These are phyloP conservation scores for Cybosia mesomella DNA, from an alignment of 2,888 invertebrate species.

Conservation along the genomic window DNA sequence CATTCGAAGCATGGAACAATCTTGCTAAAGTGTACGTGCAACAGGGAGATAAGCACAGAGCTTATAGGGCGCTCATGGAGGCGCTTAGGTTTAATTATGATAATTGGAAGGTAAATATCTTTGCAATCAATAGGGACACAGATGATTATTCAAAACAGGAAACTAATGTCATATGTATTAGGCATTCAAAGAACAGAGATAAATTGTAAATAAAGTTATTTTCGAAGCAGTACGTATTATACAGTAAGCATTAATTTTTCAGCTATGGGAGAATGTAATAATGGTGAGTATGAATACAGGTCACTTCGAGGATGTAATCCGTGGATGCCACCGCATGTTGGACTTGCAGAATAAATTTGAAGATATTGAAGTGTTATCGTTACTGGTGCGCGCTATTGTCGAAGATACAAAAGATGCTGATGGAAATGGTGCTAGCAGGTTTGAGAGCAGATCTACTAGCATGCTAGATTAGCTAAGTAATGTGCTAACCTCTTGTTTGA, in stretches of 20 bases:
- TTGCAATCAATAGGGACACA: not conserved
- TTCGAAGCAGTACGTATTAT: not conserved
- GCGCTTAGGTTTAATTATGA: constrained; percentile 97
- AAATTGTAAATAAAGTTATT: too few relatives aligned
- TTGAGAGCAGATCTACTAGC: constrained; percentile 2
- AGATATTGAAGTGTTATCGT: constrained; percentile 91
- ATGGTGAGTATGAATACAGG: constrained; percentile 95
- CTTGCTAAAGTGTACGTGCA: constrained; percentile 97
- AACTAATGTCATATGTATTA: too few relatives aligned
- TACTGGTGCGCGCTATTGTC: constrained; percentile 90
- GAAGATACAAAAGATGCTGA: constrained; percentile 89
- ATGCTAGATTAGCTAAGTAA: not conserved
- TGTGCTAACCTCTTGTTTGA: too few relatives aligned
- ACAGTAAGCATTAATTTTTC: constrained; percentile 5
- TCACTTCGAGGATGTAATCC: constrained; percentile 94
- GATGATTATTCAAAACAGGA: too few relatives aligned
- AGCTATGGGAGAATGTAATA: constrained; percentile 97
- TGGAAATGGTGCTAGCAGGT: constrained; percentile 81
- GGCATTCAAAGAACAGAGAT: too few relatives aligned
- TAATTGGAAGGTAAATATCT: constrained; percentile 92
- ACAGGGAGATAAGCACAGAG: constrained; percentile 94
- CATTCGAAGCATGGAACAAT: constrained; percentile 99
- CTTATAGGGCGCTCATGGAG: constrained; percentile 94
- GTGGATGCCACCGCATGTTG: constrained; percentile 93
- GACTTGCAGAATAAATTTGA: constrained; percentile 94